These are phyloP conservation scores for Montipora capitata DNA, from an alignment of 92 coral and sea anemone species.

Conservation along the genomic window DNA sequence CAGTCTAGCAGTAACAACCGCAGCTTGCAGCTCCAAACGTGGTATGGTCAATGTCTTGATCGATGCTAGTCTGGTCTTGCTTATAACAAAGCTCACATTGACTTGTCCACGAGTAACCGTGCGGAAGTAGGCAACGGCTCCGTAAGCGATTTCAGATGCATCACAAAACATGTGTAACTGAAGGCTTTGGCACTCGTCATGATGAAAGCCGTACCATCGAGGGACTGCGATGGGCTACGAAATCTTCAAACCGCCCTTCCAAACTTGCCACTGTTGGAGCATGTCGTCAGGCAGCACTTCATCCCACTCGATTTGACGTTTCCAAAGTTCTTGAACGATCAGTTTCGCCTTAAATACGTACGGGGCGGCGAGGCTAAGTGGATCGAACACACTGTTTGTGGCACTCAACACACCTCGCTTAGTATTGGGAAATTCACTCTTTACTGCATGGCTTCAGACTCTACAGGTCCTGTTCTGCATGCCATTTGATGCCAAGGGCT, in stretches of 20 bases:
- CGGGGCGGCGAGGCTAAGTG: conserved; percentile 7
- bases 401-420: conserved; percentile 44
- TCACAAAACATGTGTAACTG: conserved; percentile 55
- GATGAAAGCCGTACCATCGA: conserved; percentile 18
- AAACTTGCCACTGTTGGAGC: conserved; percentile 19
- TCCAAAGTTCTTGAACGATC: conserved; percentile 23
- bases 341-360: conserved; percentile 36
- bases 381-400: conserved; percentile 22
- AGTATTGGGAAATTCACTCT: conserved; percentile 26
- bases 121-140: conserved; percentile 41
- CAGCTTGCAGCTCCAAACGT: conserved; percentile 55
- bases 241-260: conserved; percentile 41
- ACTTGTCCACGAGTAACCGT: conserved; percentile 9
- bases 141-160: conserved; percentile 51
- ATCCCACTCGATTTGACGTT: conserved; percentile 22
- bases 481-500: conserved; percentile 32
- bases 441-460: conserved; percentile 4
- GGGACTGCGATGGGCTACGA: not conserved
- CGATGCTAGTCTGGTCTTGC: conserved; percentile 44
- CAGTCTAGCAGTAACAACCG: conserved; percentile 42
- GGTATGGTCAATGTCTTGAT: conserved; percentile 54
- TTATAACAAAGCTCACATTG: conserved; percentile 27
- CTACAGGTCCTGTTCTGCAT: conserved; percentile 26
- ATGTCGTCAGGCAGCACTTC: conserved; percentile 22
- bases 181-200: conserved; percentile 17